Base-by-base conservation (phyloP, 2,888 invertebrate species). In the Portevinia maculata region DNA sequence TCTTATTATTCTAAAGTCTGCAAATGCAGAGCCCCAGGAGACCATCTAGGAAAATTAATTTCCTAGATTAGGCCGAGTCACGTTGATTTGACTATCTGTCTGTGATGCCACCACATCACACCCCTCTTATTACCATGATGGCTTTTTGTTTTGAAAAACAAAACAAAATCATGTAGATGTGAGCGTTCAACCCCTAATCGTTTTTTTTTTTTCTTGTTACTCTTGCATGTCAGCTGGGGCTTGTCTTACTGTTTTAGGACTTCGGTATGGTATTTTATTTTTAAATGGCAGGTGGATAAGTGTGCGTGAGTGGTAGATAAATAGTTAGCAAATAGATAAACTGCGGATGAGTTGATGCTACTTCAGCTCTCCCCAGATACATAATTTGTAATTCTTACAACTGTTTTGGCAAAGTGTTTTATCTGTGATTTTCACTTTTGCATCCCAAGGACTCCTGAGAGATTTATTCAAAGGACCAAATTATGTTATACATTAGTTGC, bases 271-370 rank as follows among this genome's bases (percentile, higher is more conserved):
- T 69, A 44, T 30, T 69, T 13, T 37, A 28, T 13, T 37, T 70
- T 39, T 24, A 73, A 52, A 62, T 64, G 46, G 73, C 84, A 84
- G 79, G 73, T 84, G 84, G 55, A 79, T 78, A 79, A 84, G 84
- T 79, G 48, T 64, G 52, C 64, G 62, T 57, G 37, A 34, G 46
- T 69, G 84, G 73, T 69, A 65, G 60, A 71, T 37, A 79, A 57
- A 73, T 78, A 81, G 75, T 81, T 59, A 59, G 64, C 69, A 64
- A 57, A 69, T 65, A 67, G 48, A 64, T 52, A 69, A 69, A 24
- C 24, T 50, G 57, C 37, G 55, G 64, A 71, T 59, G 41, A 28
- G 41, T 59, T n/a, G 11, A 64, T 55, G 44, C 19, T 15, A 17
- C 30, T 39, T 28, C 28, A 30, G 28, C 44, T 39, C 32, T 59